Evolutionary conservation across 2,888 invertebrate genomes (phyloP), one percentile per base, ranked within the genome.

Genomic region (Bimastos eiseni): DNA sequence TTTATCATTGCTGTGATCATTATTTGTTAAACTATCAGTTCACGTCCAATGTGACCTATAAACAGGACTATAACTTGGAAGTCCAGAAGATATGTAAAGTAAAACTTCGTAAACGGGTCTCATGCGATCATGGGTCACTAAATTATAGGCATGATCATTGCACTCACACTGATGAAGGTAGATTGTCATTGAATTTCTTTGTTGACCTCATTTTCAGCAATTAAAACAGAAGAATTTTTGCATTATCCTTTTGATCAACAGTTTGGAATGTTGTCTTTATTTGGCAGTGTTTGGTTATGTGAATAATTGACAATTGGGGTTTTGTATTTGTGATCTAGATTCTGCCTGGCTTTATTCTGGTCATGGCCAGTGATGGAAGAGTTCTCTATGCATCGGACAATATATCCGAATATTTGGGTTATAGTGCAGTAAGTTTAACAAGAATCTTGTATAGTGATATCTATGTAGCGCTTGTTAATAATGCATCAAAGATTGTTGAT

Each of bases 381-480:
- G 89, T 91, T 41, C 83, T 91, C n/a, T 91, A 90, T 49, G 36
- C 89, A 33, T 89, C 91, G 1, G 91, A 91, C 36, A 91, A 90
- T 55, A 70, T 83, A 13, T 37, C 86, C 13, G 91, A 91, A 21
- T 55, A 91, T 36, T 55, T 91, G 37, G 89, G 70, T 49, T 83
- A 91, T 38, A 90, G 88, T 24, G 70, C 90, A 84, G 91, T 91
- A 24, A 49, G 86, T 89, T 41, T 38, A n/a, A 88, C 38, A 88
- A n/a, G 19, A 37, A 36, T 41, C 15, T 49, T 49, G 49, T 49
- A 13, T n/a, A 17, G 30, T 17, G 11, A 49, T 24, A 24, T 49
- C 24, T 49, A 49, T 49, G 6, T 49, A 49, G 49, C 24, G 21
- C 49, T 24, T 49, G 21, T 49, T 49, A 49, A 49, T 21, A 24